These are phyloP conservation scores for Ochropleura leucogaster DNA, from an alignment of 2,888 invertebrate genomes.

Conservation along the genomic window DNA sequence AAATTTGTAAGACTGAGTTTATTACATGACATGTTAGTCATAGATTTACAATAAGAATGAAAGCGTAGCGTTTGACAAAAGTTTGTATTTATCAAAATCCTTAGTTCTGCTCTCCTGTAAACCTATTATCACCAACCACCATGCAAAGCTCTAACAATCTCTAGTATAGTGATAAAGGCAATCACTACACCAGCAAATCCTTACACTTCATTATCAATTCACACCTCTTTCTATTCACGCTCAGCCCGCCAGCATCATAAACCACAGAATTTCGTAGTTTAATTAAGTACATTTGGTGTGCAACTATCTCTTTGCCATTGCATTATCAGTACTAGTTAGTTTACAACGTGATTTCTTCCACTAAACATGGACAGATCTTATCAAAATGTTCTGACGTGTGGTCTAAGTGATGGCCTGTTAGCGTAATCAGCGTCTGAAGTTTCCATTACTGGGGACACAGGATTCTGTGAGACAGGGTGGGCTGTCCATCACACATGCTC, in stretches of 20 bases:
- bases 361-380: constrained; percentile 65
- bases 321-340: constrained; percentile 36
- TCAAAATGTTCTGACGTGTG: constrained; percentile 35
- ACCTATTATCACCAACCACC: background rate
- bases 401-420: constrained; percentile 36
- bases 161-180: background rate
- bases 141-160: background rate
- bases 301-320: constrained; percentile 53
- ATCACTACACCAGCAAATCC: background rate
- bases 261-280: constrained; percentile 41
- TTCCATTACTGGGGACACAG: background rate
- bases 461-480: background rate
- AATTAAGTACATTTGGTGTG: constrained; percentile 37
- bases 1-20: constrained; percentile 13
- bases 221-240: constrained; percentile 18
- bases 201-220: constrained; percentile 7
- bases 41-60: constrained; percentile 6
- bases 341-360: constrained; percentile 67
- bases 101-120: no score
- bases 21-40: background rate
- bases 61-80: constrained; percentile 8
- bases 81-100: background rate
- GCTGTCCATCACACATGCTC: background rate
- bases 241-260: constrained; percentile 19
- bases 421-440: background rate